Base-by-base conservation (phyloP, 2,113 vertebrate genomes). In the Lepus europaeus region DNA sequence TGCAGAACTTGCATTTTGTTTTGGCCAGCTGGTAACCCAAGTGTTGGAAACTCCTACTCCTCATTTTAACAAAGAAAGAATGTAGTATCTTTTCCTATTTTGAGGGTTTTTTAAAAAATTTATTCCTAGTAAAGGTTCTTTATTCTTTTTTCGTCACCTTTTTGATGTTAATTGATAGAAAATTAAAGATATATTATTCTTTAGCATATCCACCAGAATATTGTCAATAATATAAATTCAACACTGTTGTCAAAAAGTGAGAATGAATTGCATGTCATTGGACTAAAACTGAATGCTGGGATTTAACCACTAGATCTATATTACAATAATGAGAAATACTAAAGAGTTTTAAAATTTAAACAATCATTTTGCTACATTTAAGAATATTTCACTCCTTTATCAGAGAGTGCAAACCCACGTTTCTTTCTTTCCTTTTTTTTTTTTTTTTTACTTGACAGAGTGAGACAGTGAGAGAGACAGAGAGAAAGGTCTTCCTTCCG, bases 161-260 rank as follows among this genome's bases (percentile, higher is more conserved):
- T 89, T 92, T 86, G 49, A 83, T 85, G 68, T 36, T 74, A 59
- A 66, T 64, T 84, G 74, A 66, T 19, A 74, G 45, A 90, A 87
- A 29, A 88, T 90, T 77, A 78, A 95, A 74, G 5, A 31, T 6
- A 45, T 83, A 12, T 23, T 91, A 95, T 94, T 82, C 23, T 84
- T 53, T 78, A 63, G 70, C 70, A 82, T 87, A 83, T 3, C 49
- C 81, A 77, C 56, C 39, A 79, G 33, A 25, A 56, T 29, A 76
- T 61, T 83, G 59, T 69, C 72, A 86, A 63, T 51, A 92, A 56
- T 51, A 61, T 51, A 80, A 96, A 93, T 49, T 87, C 9, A 81
- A 69, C 45, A 45, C 45, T n/a, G 72, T 27, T 63, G 59, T 77
- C 70, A 96, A 84, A 95, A 74, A 5, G 7, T 36, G n/a, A 92